These are phyloP conservation scores for Noctua pronuba DNA, from an alignment of 2,888 invertebrate genomes.

Conservation along the genomic window DNA sequence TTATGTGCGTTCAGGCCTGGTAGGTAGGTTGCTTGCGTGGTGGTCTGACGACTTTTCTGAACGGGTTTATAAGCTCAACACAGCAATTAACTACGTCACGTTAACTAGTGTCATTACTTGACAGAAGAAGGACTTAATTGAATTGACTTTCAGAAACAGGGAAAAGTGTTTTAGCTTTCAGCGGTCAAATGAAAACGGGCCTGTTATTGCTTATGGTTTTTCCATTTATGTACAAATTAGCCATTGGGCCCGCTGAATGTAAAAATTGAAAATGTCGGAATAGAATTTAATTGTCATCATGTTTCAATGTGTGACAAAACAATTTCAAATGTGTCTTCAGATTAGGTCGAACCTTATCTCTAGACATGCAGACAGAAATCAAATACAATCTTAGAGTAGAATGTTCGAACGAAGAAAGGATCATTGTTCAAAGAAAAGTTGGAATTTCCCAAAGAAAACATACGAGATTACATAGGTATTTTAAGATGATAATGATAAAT, in stretches of 20 bases:
- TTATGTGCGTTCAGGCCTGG: no score
- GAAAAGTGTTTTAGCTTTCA: background rate
- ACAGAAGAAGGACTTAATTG: background rate
- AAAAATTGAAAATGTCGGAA: background rate
- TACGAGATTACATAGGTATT: background rate
- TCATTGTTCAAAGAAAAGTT: constrained; percentile 5
- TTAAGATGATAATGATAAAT: background rate
- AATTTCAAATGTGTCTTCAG: background rate
- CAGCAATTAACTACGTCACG: background rate
- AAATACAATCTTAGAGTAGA: constrained; percentile 8
- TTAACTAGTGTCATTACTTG: background rate
- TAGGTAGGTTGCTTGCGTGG: background rate
- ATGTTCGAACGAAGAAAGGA: constrained; percentile 3
- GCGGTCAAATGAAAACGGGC: background rate
- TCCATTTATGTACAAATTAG: background rate
- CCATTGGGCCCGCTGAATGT: background rate
- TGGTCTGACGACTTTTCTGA: background rate
- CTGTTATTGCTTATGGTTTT: background rate
- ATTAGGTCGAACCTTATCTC: constrained; percentile 13
- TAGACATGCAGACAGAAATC: constrained; percentile 4
- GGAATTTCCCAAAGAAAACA: constrained; percentile 3
- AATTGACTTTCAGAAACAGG: background rate
- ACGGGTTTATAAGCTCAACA: background rate
- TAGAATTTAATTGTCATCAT: background rate
- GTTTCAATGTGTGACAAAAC: background rate